Evolutionary conservation across 2,113 vertebrate species (phyloP), one percentile per base, ranked within the genome.

Genomic region (Percopsis transmontana): DNA sequence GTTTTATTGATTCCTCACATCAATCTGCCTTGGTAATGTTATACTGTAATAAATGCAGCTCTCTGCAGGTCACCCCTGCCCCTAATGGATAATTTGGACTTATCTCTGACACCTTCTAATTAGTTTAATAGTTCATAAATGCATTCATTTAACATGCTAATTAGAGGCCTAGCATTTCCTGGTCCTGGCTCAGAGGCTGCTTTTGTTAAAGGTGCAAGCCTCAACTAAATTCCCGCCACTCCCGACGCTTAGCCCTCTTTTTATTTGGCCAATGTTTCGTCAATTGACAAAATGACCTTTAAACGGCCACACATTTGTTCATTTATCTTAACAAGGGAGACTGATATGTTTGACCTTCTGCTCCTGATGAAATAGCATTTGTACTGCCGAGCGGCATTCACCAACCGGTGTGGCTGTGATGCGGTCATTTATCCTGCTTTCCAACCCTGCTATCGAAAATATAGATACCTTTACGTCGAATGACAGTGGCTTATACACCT

Each of bases 291-390:
- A 33, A 80, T 88, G 80, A 80, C 85, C 77, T 86, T 90, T 88
- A 53, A 84, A 69, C 74, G 74, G 72, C 78, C 77, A 65, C 77
- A 81, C 77, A 79, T 77, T 74, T 82, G 80, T 83, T 89, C 77
- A 83, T 86, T 88, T 84, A 88, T 86, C 83, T 82, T 80, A 78
- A 80, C 86, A 79, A 83, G 70, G 62, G 71, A 87, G 88, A 91
- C 83, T 77, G 82, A 91, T 88, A 85, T 68, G 72, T 66, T 72
- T 90, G 89, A 91, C 90, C 89, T 91, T 91, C 84, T 78, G 45
- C 40, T 68, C 51, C 72, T 82, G 85, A 88, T 85, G 84, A 86
- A 90, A 86, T 81, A 77, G 47, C 77, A 84, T 86, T 90, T 79
- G 66, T 66, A 52, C 75, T 61, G 80, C 63, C 80, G 70, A 53